Conservation (phyloP, 2,113 vertebrate genomes). For the Pteropus alecto region DNA sequence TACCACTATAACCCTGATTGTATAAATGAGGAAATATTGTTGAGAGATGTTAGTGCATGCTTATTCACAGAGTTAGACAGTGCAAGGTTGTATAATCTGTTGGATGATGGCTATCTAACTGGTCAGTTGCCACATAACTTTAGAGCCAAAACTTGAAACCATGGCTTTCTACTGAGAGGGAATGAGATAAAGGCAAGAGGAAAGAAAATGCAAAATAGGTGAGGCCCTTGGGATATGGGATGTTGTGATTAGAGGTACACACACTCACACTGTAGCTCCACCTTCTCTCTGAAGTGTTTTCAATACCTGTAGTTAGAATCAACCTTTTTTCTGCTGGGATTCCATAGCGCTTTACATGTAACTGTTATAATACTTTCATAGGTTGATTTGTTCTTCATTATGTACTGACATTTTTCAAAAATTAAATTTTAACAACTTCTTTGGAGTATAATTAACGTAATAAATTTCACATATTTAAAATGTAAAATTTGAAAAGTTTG, state of each 20-base stretch:
- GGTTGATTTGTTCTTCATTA: not conserved
- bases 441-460: not conserved
- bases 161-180: not conserved
- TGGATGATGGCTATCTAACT: not conserved
- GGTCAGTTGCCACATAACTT: not conserved
- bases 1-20: not conserved
- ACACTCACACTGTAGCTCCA: not conserved
- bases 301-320: not conserved
- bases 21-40: not conserved
- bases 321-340: not conserved
- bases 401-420: not conserved
- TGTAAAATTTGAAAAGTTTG: not conserved
- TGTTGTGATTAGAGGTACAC: not conserved
- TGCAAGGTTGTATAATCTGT: not conserved
- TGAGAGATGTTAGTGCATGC: not conserved
- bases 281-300: not conserved
- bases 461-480: not conserved
- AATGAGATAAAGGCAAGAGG: not conserved
- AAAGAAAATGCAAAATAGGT: not conserved
- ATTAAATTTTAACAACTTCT: not conserved
- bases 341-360: not conserved
- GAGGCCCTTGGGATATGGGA: not conserved
- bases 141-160: not conserved
- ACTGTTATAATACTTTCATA: not conserved
- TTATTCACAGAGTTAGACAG: not conserved